These are phyloP conservation scores for Leptinotarsa juncta DNA, from an alignment of 2,888 invertebrate species.

Conservation along the genomic window DNA sequence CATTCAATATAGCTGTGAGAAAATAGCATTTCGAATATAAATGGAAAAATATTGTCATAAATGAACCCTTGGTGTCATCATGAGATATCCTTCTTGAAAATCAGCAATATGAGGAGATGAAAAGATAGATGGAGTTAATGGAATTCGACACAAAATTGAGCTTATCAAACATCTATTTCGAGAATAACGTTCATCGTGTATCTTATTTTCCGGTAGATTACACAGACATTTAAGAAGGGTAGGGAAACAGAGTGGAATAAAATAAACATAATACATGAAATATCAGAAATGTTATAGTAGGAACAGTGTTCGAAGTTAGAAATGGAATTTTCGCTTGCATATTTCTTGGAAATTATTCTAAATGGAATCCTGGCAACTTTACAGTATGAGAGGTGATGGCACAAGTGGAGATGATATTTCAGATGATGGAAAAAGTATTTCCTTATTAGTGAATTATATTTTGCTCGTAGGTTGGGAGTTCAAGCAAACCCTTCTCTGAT, in stretches of 20 bases:
- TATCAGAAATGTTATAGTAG: too few relatives aligned
- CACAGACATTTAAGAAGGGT: background rate
- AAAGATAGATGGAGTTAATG: background rate
- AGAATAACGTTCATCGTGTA: background rate
- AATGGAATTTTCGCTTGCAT: too few relatives aligned
- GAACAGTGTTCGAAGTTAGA: too few relatives aligned
- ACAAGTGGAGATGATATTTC: too few relatives aligned
- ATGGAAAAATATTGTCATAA: constrained; percentile 6
- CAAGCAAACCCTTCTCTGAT: too few relatives aligned
- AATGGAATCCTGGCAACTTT: too few relatives aligned
- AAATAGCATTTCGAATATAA: background rate
- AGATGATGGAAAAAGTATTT: too few relatives aligned
- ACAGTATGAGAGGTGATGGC: too few relatives aligned
- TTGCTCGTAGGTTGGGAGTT: too few relatives aligned
- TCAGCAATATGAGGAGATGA: background rate
- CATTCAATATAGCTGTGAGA: background rate
- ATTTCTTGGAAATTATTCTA: too few relatives aligned
- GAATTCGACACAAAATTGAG: background rate
- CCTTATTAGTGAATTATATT: too few relatives aligned
- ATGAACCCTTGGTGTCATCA: background rate
- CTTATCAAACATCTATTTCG: background rate
- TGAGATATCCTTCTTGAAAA: background rate
- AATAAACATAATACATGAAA: background rate
- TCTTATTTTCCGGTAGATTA: background rate
- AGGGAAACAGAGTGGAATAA: background rate